A percentile compares a stretch with the other conserved stretches of the same genome.
phyloP scores from a whole-genome alignment of 2,797 vertebrate species.

The Eulemur albifrons region DNA sequence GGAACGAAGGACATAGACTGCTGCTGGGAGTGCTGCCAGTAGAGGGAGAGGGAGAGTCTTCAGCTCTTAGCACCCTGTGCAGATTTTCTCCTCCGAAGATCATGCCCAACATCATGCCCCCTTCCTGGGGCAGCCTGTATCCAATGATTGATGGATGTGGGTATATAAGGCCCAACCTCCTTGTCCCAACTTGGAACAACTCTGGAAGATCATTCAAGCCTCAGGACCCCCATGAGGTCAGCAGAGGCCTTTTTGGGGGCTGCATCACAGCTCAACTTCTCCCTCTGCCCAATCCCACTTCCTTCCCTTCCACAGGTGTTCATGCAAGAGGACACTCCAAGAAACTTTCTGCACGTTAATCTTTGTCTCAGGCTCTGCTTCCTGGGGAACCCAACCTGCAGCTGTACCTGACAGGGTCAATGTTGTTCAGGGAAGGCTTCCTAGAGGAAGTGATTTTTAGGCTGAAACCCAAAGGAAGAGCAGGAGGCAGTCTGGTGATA shows the following conservation, averaged over 20 bases:
- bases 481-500: background rate
- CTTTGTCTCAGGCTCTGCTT: background rate
- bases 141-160: background rate
- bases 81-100: background rate
- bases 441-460: background rate
- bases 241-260: background rate
- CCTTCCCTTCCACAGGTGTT: background rate
- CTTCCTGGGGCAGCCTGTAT: background rate
- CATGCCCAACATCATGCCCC: background rate
- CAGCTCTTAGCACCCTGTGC: background rate
- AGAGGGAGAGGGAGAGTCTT: background rate
- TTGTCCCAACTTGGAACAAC: background rate
- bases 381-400: background rate
- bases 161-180: background rate
- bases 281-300: background rate
- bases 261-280: background rate
- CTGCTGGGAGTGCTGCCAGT: background rate
- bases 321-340: background rate
- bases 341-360: background rate
- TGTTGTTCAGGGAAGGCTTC: background rate
- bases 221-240: background rate
- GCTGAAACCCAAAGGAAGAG: background rate
- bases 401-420: background rate
- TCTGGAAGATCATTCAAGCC: background rate
- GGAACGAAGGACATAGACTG: background rate